Base-by-base conservation (phyloP, 2,797 vertebrate species). In the Urophycis tenuis region DNA sequence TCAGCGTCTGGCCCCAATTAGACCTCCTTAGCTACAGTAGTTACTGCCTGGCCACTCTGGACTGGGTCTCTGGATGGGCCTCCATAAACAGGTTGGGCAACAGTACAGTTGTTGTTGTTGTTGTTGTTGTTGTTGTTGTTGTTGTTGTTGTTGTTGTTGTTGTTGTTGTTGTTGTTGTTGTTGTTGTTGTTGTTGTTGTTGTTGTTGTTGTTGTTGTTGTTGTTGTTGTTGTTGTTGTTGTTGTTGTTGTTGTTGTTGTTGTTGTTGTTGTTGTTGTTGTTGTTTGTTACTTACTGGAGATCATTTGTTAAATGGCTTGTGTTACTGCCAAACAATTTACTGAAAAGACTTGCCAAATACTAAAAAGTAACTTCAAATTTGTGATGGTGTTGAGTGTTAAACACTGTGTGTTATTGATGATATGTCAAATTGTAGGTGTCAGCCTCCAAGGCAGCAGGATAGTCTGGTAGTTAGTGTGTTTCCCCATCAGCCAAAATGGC, bases 1-100 rank as follows among this genome's bases (percentile, higher is more conserved):
- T 89, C 71, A 85, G 82, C 81, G 84, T 78, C 86, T 92, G 87
- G 85, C 17, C 84, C 81, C 76, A 83, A 88, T 90, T 90, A 91
- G 30, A 82, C 79, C 32, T 80, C 76, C 73, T 69, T 76, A 77
- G 79, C 76, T 82, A 81, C 79, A 81, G 69, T 73, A 34, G 70
- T 73, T 79, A 76, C 80, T 83, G 85, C 79, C 81, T 15, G 9
- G 10, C 64, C n/a, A 69, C 71, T 77, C 35, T 49, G 22, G 17
- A 45, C 14, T 29, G 25, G 84, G 72, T 80, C 85, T 80, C 85
- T 79, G 36, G 77, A 34, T n/a, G 33, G 35, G 14, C 75, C 45
- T 73, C 17, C 71, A 25, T 67, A 25, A 41, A 41, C 53, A 60
- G 53, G 34, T 79, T 85, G 75, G 41, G 78, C 75, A 86, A 88